A percentile compares a stretch with the other conserved stretches of the same genome.
Conservation (phyloP, 2,888 invertebrate species). For the Lagria hirta region DNA sequence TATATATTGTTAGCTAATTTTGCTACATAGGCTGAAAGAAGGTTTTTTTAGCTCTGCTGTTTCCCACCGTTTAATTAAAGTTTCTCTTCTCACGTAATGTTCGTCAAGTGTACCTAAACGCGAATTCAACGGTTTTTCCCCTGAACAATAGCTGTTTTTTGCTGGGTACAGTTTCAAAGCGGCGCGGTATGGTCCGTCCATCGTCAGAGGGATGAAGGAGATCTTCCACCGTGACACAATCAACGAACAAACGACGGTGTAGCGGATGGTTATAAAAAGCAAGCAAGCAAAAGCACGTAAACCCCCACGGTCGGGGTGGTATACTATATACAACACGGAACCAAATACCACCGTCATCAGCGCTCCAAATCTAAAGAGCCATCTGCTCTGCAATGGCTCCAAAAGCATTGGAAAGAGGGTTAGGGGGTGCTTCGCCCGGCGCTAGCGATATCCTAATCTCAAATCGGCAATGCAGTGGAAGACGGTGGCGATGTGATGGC, state of each 20-base stretch:
- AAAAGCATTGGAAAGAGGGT: slow-evolving; percentile 31
- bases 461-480: slow-evolving; percentile 38
- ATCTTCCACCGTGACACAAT: slow-evolving; percentile 28
- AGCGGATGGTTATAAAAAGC: slow-evolving; percentile 26
- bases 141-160: slow-evolving; percentile 24
- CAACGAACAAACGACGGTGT: slow-evolving; percentile 28
- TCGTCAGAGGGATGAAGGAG: slow-evolving; percentile 3
- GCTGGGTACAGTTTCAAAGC: slow-evolving; percentile 7
- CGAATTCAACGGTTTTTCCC: slow-evolving; percentile 23
- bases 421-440: slow-evolving; percentile 44
- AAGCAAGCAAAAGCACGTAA: no score
- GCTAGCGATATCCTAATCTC: slow-evolving; percentile 47
- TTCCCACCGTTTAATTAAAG: slow-evolving; percentile 22
- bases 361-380: slow-evolving; percentile 62
- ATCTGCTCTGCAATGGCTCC: slow-evolving; percentile 36
- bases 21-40: no score
- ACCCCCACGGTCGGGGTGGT: slow-evolving; percentile 21
- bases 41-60: no score
- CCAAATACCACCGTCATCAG: slow-evolving; percentile 51
- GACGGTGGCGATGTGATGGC: no score
- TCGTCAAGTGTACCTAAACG: slow-evolving; percentile 8
- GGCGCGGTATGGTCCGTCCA: neutral
- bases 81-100: slow-evolving; percentile 13
- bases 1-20: no score
- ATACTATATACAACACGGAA: slow-evolving; percentile 51